Conservation (phyloP, 2,888 invertebrate genomes). For the Mesopsocus fuscifrons region DNA sequence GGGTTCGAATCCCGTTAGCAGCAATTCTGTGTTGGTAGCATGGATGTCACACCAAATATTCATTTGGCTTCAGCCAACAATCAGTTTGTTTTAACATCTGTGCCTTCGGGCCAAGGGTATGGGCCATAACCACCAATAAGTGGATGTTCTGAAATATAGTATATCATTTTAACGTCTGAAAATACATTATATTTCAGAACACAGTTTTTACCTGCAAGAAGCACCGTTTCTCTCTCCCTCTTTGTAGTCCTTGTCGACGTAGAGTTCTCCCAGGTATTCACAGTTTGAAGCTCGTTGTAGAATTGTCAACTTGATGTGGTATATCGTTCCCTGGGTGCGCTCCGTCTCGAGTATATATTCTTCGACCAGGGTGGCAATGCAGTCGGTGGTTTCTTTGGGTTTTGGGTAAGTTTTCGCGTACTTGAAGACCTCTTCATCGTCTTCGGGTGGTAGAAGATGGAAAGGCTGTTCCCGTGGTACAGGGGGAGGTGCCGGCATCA, state of each 20-base stretch:
- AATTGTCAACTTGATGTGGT: slow-evolving; percentile 74
- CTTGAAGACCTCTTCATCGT: slow-evolving; percentile 19
- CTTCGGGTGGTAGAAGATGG: slow-evolving; percentile 18
- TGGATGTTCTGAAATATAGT: no score
- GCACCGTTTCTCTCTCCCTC: slow-evolving; percentile 60
- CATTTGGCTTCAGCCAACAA: no score
- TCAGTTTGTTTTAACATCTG: no score
- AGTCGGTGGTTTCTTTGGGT: slow-evolving; percentile 44
- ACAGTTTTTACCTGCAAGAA: slow-evolving; percentile 63
- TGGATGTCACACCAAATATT: no score
- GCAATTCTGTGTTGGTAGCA: no score
- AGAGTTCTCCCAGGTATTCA: slow-evolving; percentile 75
- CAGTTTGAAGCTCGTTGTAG: slow-evolving; percentile 72
- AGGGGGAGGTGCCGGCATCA: slow-evolving; percentile 6
- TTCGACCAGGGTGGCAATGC: slow-evolving; percentile 63
- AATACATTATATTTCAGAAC: no score
- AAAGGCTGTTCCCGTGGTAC: slow-evolving; percentile 41
- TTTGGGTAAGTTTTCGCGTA: slow-evolving; percentile 38
- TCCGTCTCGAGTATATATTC: slow-evolving; percentile 81
- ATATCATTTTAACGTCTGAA: no score
- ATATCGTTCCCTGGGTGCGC: slow-evolving; percentile 43
- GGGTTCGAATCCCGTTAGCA: no score
- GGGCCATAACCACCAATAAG: no score
- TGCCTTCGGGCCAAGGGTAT: no score
- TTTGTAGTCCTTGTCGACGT: slow-evolving; percentile 68